Evolutionary conservation across 2,888 invertebrate genomes (phyloP).

Genomic region (Phanerotoma sp.): DNA sequence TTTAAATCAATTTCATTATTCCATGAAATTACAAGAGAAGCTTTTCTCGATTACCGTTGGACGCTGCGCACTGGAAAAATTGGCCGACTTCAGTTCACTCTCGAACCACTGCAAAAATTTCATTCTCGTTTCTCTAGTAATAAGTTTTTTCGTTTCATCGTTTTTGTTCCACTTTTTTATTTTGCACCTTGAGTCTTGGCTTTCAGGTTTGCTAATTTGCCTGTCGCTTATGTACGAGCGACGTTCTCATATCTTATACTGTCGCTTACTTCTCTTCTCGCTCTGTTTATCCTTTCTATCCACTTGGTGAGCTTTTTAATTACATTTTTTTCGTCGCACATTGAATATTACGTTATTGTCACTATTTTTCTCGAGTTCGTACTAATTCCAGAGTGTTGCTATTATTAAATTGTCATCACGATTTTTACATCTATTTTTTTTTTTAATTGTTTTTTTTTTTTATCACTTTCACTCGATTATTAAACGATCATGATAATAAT

Average conservation of each 20-base stretch:
- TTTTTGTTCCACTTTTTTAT: slow-evolving; percentile 2
- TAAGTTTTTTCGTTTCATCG: slow-evolving; percentile 27
- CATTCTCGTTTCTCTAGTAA: slow-evolving; percentile 27
- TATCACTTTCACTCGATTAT: slow-evolving; percentile 14
- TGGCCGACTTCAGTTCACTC: slow-evolving; percentile 11
- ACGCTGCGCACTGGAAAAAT: slow-evolving; percentile 9
- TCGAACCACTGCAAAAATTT: slow-evolving; percentile 2
- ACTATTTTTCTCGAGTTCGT: slow-evolving; percentile 7
- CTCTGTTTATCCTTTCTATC: neutral
- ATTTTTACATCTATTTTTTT: neutral
- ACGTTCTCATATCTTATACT: slow-evolving; percentile 3
- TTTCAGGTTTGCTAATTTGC: slow-evolving; percentile 28
- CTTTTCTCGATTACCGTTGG: neutral
- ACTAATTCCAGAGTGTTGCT: neutral
- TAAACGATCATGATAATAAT: neutral
- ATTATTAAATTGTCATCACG: neutral
- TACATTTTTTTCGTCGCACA: slow-evolving; percentile 19
- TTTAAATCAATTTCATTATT: slow-evolving; percentile 11
- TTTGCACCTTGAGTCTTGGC: slow-evolving; percentile 5
- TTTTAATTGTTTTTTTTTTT: neutral
- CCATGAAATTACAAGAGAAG: slow-evolving; percentile 1
- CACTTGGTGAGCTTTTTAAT: neutral
- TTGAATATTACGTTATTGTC: slow-evolving; percentile 28
- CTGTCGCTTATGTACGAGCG: slow-evolving; percentile 20
- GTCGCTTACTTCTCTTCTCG: slow-evolving; percentile 18